Evolutionary conservation across 2,797 vertebrate genomes (phyloP), one percentile per base, ranked within the genome.

Genomic region (Clarias pachynema): DNA sequence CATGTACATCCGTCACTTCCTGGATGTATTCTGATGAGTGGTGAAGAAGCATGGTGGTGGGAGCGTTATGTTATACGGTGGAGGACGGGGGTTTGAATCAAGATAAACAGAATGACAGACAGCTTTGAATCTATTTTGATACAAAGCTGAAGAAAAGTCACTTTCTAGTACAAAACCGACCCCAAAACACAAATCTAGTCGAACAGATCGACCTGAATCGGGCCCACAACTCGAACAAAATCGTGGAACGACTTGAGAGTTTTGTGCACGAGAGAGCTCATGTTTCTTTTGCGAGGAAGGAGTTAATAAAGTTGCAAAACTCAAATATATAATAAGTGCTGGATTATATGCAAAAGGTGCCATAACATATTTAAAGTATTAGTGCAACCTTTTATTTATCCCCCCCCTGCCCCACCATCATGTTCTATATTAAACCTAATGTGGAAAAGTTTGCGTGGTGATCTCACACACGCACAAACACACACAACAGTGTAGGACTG

Each of bases 401-500:
- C 44, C 10, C 10, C 44, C 40, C 8, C 62, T 7, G 40, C 40
- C 40, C 7, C 40, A 14, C 8, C 77, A 26, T 26, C 2, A 12
- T 22, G 9, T 77, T 66, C 37, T 53, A 66, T 65, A n/a, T 31
- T 14, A 5, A 66, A 24, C n/a, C 68, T 74, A 16, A 29, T 60
- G 81, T 59, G 73, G 57, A 63, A 83, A 85, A 69, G 4, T 3
- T 44, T 75, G 18, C 14, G 9, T 65, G 40, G 15, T 84, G 57
- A 79, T 60, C 22, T 16, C 60, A 79, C 37, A 49, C n/a, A 3
- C 31, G n/a, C 22, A 40, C 60, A 79, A n/a, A 49, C n/a, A 7
- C 18, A 40, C 37, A 49, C n/a, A 7, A 9, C 31, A 3, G 12
- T 14, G 2, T 73, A 44, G 3, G 12, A 20, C 60, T 62, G 2